Evolutionary conservation across 2,113 vertebrate species (phyloP).

Genomic region (Chionomys nivalis): DNA sequence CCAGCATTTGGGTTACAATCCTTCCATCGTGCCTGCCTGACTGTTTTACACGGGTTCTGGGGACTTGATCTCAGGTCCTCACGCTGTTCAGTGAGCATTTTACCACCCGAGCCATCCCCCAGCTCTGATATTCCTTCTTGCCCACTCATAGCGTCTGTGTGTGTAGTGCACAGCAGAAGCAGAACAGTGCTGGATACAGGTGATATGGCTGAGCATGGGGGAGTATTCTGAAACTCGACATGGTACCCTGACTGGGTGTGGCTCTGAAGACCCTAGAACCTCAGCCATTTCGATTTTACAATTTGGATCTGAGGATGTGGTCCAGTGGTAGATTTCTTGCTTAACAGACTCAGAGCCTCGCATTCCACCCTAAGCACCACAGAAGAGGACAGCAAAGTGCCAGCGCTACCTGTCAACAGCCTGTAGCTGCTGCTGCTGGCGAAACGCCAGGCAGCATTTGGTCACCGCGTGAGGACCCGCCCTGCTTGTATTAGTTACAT

Average conservation of each 20-base stretch:
- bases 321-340: neutral
- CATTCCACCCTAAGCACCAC: neutral
- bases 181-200: neutral
- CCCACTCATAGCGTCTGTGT: neutral
- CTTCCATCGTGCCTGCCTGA: no score
- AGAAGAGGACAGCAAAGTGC: no score
- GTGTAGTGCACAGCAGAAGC: fast-evolving
- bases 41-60: neutral
- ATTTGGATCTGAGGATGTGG: neutral
- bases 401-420: fast-evolving
- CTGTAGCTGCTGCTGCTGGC: no score
- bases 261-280: neutral
- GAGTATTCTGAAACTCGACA: neutral
- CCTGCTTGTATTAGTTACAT: neutral
- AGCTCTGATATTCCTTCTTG: neutral
- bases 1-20: neutral
- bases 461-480: neutral
- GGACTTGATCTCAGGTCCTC: neutral
- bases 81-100: neutral
- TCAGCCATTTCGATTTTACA: fast-evolving
- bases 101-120: neutral
- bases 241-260: fast-evolving
- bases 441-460: fast-evolving
- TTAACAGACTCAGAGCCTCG: neutral
- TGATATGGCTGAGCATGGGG: fast-evolving